These are phyloP conservation scores for Nebria ingens DNA, from an alignment of 1,140 invertebrate species.

Conservation along the genomic window DNA sequence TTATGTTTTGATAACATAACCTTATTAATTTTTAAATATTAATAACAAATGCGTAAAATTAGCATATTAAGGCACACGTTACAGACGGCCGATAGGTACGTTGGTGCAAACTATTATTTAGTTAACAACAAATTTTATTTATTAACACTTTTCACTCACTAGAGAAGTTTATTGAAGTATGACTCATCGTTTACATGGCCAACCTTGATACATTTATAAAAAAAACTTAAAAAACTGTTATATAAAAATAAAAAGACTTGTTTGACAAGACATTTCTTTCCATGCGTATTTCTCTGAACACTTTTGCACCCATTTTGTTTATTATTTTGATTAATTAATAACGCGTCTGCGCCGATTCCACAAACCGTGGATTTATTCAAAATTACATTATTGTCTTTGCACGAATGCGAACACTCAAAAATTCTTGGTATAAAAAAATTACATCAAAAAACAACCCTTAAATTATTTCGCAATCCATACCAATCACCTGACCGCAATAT, in stretches of 20 bases:
- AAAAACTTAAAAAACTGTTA: not conserved
- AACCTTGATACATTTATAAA: conserved; percentile 1
- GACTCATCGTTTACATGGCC: conserved; percentile 4
- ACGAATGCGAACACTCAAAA: too few species aligned
- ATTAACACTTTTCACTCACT: not conserved
- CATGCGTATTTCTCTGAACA: not conserved
- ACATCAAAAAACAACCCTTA: too few species aligned
- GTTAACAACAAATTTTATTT: not conserved
- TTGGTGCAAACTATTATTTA: not conserved
- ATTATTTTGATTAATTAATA: not conserved
- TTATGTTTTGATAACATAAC: conserved; percentile 26
- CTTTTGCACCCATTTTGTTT: conserved; percentile 2
- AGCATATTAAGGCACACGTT: conserved; percentile 4
- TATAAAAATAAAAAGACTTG: conserved; percentile 10
- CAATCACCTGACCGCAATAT: too few species aligned
- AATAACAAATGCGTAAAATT: not conserved
- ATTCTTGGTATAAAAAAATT: too few species aligned
- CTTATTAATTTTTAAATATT: not conserved
- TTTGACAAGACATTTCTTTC: not conserved
- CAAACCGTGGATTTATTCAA: not conserved
- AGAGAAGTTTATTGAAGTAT: conserved; percentile 1
- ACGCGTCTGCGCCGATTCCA: not conserved
- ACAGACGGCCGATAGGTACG: not conserved
- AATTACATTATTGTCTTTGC: too few species aligned
- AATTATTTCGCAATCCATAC: too few species aligned